phyloP scores from a whole-genome alignment of 2,888 invertebrate species.

The Sclerodermus sp. region DNA sequence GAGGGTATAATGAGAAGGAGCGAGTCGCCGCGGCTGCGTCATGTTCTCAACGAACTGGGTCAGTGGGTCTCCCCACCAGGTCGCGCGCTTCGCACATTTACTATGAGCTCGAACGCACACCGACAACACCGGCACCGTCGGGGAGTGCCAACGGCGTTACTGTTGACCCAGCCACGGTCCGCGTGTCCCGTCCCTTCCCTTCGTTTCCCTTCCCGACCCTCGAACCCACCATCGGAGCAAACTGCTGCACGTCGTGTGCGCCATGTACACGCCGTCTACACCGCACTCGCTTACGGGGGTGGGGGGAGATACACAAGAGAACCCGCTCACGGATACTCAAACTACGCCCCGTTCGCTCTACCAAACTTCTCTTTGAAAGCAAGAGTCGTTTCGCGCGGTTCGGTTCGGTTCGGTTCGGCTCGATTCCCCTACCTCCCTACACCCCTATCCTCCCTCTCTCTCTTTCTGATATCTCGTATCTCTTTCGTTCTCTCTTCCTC shows the following conservation, averaged over 20 bases:
- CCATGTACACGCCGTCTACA: too few species aligned
- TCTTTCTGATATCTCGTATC: too few species aligned
- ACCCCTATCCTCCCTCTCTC: too few species aligned
- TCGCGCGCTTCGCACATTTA: conserved; percentile 56
- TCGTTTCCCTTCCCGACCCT: neutral
- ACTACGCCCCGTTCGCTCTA: neutral
- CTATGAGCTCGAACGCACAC: conserved; percentile 25
- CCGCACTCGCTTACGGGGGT: too few species aligned
- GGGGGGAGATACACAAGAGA: too few species aligned
- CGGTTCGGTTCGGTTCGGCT: too few species aligned
- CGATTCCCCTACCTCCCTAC: too few species aligned
- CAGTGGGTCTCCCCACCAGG: conserved; percentile 74
- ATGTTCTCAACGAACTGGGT: conserved; percentile 71
- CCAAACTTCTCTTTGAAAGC: conserved; percentile 38
- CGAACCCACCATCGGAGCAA: too few species aligned
- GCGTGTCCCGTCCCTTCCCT: neutral
- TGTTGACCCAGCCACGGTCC: conserved; percentile 47
- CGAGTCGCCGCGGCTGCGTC: conserved; percentile 53
- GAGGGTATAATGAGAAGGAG: conserved; percentile 40
- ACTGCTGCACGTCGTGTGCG: too few species aligned
- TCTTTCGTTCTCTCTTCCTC: too few species aligned
- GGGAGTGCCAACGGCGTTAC: conserved; percentile 56
- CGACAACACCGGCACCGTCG: conserved; percentile 36
- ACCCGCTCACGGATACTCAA: too few species aligned
- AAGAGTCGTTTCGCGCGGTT: conserved; percentile 34